Evolutionary conservation across 2,888 invertebrate genomes (phyloP).

Genomic region (Megastigmus dorsalis): DNA sequence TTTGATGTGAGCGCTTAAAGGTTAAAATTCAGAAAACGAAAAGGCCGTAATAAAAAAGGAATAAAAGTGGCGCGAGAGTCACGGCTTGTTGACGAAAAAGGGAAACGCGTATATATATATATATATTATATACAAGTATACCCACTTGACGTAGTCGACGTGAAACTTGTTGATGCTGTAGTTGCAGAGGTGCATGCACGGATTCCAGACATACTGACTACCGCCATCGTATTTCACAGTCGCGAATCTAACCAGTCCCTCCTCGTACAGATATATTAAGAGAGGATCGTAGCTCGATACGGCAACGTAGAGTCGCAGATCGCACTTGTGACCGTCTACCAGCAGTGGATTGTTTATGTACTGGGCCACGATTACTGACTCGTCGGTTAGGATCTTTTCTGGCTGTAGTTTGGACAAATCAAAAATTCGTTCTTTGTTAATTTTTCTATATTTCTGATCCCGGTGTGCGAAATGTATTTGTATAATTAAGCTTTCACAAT

Average conservation of each 20-base stretch:
- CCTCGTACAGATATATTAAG: slow-evolving; percentile 95
- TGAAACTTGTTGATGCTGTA: slow-evolving; percentile 99
- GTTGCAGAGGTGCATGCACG: slow-evolving; percentile 98
- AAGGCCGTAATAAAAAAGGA: too few species aligned
- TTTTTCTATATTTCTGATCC: background rate
- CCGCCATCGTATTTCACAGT: slow-evolving; percentile 95
- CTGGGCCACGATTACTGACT: slow-evolving; percentile 92
- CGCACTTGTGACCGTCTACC: slow-evolving; percentile 96
- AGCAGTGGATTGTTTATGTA: slow-evolving; percentile 91
- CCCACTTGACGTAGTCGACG: slow-evolving; percentile 95
- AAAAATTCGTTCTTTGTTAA: background rate
- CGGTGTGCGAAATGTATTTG: background rate
- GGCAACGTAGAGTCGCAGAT: slow-evolving; percentile 94
- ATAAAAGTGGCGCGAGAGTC: too few species aligned
- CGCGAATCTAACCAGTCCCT: slow-evolving; percentile 95
- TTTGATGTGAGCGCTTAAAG: too few species aligned
- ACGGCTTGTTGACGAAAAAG: too few species aligned
- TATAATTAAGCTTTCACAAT: background rate
- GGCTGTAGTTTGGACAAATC: slow-evolving; percentile 77
- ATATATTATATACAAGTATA: too few species aligned
- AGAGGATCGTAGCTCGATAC: slow-evolving; percentile 97
- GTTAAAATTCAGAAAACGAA: too few species aligned
- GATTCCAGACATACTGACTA: slow-evolving; percentile 95
- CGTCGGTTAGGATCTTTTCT: slow-evolving; percentile 92
- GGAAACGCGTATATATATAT: too few species aligned